Percentiles rank a stretch among this genome's conserved stretches.
phyloP scores from a whole-genome alignment of 2,888 invertebrate genomes.

The Drosophila barbarae region DNA sequence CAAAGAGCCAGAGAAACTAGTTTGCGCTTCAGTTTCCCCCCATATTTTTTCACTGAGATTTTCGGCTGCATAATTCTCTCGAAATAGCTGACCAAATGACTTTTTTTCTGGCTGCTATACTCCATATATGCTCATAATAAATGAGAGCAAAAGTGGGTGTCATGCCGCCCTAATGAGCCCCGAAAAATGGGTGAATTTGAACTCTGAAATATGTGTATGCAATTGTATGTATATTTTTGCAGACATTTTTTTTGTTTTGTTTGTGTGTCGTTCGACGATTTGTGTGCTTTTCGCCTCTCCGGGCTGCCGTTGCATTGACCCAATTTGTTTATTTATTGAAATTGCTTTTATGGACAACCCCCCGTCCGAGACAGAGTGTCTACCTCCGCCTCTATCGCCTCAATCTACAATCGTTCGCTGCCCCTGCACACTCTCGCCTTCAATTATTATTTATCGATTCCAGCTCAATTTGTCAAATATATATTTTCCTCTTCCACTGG shows the following conservation, averaged over 20 bases:
- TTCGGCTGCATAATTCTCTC: constrained; percentile 30
- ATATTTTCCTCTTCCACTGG: constrained; percentile 22
- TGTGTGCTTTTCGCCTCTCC: constrained; percentile 9
- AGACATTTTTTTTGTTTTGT: not conserved
- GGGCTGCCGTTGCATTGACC: constrained; percentile 55
- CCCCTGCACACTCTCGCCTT: constrained; percentile 38
- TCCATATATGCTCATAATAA: constrained; percentile 50
- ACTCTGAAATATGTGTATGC: not conserved
- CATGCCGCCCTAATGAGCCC: constrained; percentile 56
- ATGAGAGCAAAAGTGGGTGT: constrained; percentile 43
- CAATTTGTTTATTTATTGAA: constrained; percentile 69
- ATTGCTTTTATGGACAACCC: constrained; percentile 56
- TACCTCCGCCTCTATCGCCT: constrained; percentile 28
- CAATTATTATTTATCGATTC: constrained; percentile 67
- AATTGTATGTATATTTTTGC: constrained; percentile 21
- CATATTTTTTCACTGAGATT: constrained; percentile 21
- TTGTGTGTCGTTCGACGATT: constrained; percentile 6
- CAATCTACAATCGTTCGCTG: constrained; percentile 33
- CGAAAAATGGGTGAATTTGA: constrained; percentile 6
- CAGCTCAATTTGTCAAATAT: constrained; percentile 63
- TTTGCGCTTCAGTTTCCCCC: constrained; percentile 15
- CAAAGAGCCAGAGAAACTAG: constrained; percentile 40
- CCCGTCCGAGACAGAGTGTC: constrained; percentile 34
- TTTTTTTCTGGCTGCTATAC: constrained; percentile 26
- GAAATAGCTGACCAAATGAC: constrained; percentile 36